These are phyloP conservation scores for Lota lota DNA, from an alignment of 2,113 vertebrate species.

Conservation along the genomic window DNA sequence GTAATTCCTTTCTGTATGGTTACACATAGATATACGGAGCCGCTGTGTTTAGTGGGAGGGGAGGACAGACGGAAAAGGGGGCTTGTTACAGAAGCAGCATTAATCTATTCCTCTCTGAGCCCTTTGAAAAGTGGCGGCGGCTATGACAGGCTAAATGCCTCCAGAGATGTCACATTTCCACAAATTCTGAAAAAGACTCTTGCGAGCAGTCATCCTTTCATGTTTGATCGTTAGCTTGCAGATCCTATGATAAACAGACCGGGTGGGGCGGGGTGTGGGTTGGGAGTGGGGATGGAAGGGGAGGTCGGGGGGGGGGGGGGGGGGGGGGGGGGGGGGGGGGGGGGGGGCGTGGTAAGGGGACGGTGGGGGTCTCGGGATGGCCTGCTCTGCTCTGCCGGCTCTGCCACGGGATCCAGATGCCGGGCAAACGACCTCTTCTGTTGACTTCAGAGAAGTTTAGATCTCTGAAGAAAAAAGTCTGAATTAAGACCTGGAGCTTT, in stretches of 20 bases:
- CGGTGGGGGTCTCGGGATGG: constrained; percentile 25
- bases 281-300: constrained; percentile 44
- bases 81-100: constrained; percentile 76
- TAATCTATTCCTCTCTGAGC: constrained; percentile 73
- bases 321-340: no score
- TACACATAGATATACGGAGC: constrained; percentile 45
- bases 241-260: constrained; percentile 81
- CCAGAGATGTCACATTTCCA: constrained; percentile 81
- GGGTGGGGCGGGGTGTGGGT: constrained; percentile 38
- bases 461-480: constrained; percentile 40
- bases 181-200: constrained; percentile 74
- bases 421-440: constrained; percentile 72
- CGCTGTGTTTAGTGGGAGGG: constrained; percentile 57
- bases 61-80: constrained; percentile 66
- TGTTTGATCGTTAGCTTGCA: constrained; percentile 79
- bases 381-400: not conserved
- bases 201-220: constrained; percentile 78
- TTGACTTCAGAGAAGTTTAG: constrained; percentile 27
- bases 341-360: not conserved
- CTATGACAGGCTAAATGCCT: constrained; percentile 78
- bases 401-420: constrained; percentile 74
- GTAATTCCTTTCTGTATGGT: constrained; percentile 47
- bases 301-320: not conserved
- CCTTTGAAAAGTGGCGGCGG: constrained; percentile 71
- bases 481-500: no score